A percentile compares a stretch with the other conserved stretches of the same genome.
Evolutionary conservation across 2,797 vertebrate genomes (phyloP).

Genomic region (Spizella passerina): DNA sequence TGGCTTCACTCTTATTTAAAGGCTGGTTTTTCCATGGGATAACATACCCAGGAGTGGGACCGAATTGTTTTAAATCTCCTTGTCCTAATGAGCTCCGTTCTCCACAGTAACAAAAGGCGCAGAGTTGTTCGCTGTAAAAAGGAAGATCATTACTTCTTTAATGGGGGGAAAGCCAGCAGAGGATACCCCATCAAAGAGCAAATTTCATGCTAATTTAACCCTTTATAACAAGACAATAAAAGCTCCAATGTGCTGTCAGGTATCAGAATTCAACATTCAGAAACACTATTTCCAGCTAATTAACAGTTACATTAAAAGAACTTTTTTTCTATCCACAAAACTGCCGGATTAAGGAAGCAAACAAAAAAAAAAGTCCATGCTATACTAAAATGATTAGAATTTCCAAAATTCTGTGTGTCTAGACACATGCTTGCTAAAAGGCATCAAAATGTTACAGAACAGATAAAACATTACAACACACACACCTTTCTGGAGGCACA

Average conservation of each 20-base stretch:
- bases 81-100: conserved; percentile 95
- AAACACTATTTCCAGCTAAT: background rate
- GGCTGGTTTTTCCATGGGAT: conserved; percentile 75
- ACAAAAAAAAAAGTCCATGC: background rate
- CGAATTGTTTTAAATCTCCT: conserved; percentile 91
- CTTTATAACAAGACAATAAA: background rate
- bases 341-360: background rate
- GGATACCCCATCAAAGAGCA: background rate
- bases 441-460: background rate
- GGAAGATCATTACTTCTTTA: conserved; percentile 4
- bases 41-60: conserved; percentile 83
- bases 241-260: background rate
- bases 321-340: background rate
- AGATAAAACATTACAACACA: accelerated
- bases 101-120: conserved; percentile 97
- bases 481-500: background rate
- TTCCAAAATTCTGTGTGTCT: background rate
- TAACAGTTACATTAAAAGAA: background rate
- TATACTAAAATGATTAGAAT: background rate
- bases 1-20: conserved; percentile 65
- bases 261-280: background rate
- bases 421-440: background rate
- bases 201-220: background rate
- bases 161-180: background rate
- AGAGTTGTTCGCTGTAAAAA: conserved; percentile 86